Conservation (phyloP, 2,113 vertebrate genomes). For the Potamarius usumacintae region DNA sequence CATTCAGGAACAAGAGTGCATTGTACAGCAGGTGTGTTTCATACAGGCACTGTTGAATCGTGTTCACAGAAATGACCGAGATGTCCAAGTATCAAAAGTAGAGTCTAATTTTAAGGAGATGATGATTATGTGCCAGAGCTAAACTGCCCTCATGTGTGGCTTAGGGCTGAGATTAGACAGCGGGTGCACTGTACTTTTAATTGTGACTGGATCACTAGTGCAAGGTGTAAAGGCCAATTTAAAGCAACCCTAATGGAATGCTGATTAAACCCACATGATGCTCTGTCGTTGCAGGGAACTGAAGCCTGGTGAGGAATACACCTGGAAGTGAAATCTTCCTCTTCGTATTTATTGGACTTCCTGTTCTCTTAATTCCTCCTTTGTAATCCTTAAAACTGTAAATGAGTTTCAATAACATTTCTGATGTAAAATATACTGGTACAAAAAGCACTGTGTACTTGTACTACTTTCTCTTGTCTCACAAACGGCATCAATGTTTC, state of each 20-base stretch:
- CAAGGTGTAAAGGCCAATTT: not conserved
- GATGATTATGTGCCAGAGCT: not conserved
- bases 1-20: slow-evolving; percentile 89
- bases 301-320: slow-evolving; percentile 84
- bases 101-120: not conserved
- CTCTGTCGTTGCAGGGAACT: slow-evolving; percentile 75
- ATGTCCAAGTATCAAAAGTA: not conserved
- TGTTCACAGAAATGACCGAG: not conserved
- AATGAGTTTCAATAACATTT: slow-evolving; percentile 39
- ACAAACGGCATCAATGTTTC: too few species aligned
- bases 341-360: slow-evolving; percentile 40
- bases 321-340: slow-evolving; percentile 82
- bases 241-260: not conserved
- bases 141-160: not conserved
- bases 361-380: slow-evolving; percentile 51
- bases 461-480: not conserved
- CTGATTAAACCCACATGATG: not conserved
- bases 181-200: not conserved
- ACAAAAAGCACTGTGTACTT: not conserved
- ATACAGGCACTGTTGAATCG: not conserved
- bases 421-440: slow-evolving; percentile 26
- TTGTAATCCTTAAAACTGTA: slow-evolving; percentile 26
- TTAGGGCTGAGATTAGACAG: not conserved
- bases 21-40: slow-evolving; percentile 80
- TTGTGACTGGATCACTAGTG: not conserved